Conservation (phyloP, 1,140 invertebrate species). For the Lucilia cuprina region DNA sequence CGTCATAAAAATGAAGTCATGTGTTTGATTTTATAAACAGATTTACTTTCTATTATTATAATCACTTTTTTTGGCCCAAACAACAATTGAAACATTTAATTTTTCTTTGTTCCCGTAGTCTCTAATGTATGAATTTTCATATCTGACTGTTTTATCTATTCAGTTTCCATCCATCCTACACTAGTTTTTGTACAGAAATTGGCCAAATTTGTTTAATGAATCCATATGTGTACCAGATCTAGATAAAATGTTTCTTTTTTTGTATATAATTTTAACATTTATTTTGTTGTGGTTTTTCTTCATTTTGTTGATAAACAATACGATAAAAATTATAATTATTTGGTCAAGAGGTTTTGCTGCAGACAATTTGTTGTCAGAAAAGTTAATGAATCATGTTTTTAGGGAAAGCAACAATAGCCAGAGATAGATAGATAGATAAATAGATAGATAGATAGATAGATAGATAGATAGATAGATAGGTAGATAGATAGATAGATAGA, state of each 20-base stretch:
- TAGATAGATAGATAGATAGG: no score
- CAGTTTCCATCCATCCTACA: neutral
- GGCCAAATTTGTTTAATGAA: neutral
- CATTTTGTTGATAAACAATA: neutral
- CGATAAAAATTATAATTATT: neutral
- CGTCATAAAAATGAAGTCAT: neutral
- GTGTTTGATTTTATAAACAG: neutral
- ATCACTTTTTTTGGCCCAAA: neutral
- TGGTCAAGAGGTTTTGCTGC: no score
- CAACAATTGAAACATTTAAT: neutral
- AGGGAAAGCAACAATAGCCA: no score
- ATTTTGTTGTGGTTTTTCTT: neutral
- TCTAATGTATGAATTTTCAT: neutral
- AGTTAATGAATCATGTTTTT: neutral
- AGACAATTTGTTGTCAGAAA: neutral
- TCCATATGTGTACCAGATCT: neutral
- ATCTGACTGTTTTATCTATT: neutral
- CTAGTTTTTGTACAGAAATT: neutral
- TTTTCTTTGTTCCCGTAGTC: neutral
- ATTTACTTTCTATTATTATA: neutral
- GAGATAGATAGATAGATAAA: no score
- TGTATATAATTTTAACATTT: neutral
- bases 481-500: no score
- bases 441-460: no score
- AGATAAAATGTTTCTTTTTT: neutral